These are phyloP conservation scores for Ophiodon elongatus DNA, from an alignment of 2,113 vertebrate genomes.

Conservation along the genomic window DNA sequence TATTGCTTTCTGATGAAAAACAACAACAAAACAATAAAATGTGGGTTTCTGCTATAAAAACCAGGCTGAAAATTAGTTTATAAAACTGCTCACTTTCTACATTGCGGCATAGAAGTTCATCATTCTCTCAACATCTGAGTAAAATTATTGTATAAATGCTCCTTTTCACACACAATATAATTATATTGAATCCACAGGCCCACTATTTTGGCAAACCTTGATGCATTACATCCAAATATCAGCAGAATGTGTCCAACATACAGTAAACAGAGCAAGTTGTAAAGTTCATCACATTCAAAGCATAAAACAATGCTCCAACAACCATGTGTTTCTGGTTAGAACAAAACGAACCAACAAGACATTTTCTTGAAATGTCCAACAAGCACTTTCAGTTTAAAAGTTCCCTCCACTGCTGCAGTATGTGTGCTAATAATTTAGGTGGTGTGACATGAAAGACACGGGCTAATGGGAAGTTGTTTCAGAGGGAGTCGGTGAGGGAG, in stretches of 20 bases:
- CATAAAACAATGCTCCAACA: not conserved
- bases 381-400: not conserved
- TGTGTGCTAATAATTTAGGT: slow-evolving; percentile 25
- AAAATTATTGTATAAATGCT: not conserved
- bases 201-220: not conserved
- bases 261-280: not conserved
- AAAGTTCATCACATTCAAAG: slow-evolving; percentile 23
- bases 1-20: not conserved
- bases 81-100: not conserved
- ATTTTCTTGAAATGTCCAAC: not conserved
- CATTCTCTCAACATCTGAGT: not conserved
- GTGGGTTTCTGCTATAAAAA: not conserved
- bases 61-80: not conserved
- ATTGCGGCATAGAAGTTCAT: not conserved
- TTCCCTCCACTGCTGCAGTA: not conserved
- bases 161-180: not conserved
- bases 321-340: slow-evolving; percentile 15
- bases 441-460: slow-evolving; percentile 41
- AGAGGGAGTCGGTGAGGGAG: slow-evolving; percentile 19
- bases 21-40: not conserved
- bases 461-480: slow-evolving; percentile 34
- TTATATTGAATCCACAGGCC: not conserved
- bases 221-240: not conserved
- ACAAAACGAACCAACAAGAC: not conserved
- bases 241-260: not conserved